phyloP scores from a whole-genome alignment of 2,888 invertebrate genomes.

The Rhimphoctona megacephalus region DNA sequence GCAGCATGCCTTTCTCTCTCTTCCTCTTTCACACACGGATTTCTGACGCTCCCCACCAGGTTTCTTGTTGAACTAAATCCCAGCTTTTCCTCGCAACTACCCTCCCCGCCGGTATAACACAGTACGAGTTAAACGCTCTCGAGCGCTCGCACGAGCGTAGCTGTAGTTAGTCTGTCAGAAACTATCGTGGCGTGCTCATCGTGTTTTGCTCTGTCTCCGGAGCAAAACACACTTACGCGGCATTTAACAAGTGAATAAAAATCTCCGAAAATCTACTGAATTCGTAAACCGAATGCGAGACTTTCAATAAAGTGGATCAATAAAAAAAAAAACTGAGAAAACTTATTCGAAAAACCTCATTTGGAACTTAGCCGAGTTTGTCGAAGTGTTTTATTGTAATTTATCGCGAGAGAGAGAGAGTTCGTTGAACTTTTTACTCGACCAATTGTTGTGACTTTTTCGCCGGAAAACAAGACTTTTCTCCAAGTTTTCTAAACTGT shows the following conservation, averaged over 20 bases:
- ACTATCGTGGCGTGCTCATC: conserved; percentile 51
- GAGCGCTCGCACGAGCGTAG: conserved; percentile 17
- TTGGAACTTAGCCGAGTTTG: not conserved
- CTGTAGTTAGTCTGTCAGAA: conserved; percentile 66
- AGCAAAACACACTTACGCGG: conserved; percentile 13
- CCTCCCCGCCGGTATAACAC: conserved; percentile 16
- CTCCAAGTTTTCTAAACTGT: not conserved
- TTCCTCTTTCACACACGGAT: conserved; percentile 17
- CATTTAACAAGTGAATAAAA: not conserved
- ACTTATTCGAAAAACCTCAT: not conserved
- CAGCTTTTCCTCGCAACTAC: conserved; percentile 18
- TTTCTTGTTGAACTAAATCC: conserved; percentile 39
- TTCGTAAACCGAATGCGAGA: not conserved
- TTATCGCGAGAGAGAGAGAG: not conserved
- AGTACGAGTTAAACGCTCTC: conserved; percentile 20
- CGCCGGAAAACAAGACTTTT: not conserved
- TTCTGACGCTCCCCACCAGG: not conserved
- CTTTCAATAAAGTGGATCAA: not conserved
- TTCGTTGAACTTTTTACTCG: conserved; percentile 51
- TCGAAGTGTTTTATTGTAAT: conserved; percentile 26
- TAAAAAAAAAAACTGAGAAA: not conserved
- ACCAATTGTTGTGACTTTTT: conserved; percentile 24
- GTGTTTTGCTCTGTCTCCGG: conserved; percentile 27
- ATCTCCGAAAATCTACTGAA: not conserved
- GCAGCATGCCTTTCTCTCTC: not conserved